Base-by-base conservation (phyloP, 2,113 vertebrate genomes). In the Silurus meridionalis region DNA sequence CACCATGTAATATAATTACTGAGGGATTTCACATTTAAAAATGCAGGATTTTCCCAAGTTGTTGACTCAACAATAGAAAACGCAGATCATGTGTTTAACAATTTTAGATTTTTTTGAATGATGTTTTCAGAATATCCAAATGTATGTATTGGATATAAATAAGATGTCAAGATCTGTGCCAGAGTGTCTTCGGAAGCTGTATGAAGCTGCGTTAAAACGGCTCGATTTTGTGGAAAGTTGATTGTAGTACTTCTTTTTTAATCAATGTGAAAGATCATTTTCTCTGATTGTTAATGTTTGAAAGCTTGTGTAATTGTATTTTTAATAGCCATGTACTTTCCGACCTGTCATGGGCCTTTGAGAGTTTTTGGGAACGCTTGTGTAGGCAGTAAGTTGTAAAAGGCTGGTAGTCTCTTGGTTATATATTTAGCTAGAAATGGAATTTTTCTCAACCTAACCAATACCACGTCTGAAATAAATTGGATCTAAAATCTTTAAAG, bases 381-480 rank as follows among this genome's bases (percentile, higher is more conserved):
- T 58, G 53, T 79, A 14, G 48, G 72, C 21, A 23, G 72, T 5
- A 4, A 13, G 48, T 17, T 52, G 48, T 75, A 52, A 52, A 17
- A 48, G 69, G 15, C 21, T 72, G 69, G 37, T 7, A 72, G 37
- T 8, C 37, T 72, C 9, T 88, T 86, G 90, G 89, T 88, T 90
- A 91, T 89, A 69, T 69, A 85, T 86, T 87, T 82, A 83, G 86
- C 83, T 80, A n/a, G 57, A 85, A 71, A 82, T 85, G 50, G 53
- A 57, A 9, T 58, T 88, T 79, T 61, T 28, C 52, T 84, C 15
- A 10, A 28, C 67, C 88, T 87, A 85, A 90, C 88, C 74, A 87
- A 85, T 83, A 64, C 79, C 63, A 82, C 81, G 83, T 80, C 79
- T 81, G 83, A 88, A 85, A 90, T 84, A 55, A 83, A 85, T 85